Percentiles rank a stretch among this genome's conserved stretches.
phyloP scores from a whole-genome alignment of 2,797 vertebrate genomes.

The Echeneis naucrates region DNA sequence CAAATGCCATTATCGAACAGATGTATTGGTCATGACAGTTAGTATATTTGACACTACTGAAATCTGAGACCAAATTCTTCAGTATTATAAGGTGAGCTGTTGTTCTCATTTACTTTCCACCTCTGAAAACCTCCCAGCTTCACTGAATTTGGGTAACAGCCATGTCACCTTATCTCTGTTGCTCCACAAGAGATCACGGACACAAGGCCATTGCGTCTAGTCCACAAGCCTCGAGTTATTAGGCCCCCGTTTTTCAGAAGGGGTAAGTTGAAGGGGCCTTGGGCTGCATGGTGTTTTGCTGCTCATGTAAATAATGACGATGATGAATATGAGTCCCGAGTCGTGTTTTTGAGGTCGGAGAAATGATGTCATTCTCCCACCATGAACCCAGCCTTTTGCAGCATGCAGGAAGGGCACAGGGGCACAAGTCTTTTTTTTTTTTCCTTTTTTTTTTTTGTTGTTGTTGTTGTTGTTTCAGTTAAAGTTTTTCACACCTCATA shows the following conservation, averaged over 20 bases:
- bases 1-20: background rate
- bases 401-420: slow-evolving; percentile 72
- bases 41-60: background rate
- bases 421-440: slow-evolving; percentile 63
- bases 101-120: slow-evolving; percentile 44
- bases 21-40: background rate
- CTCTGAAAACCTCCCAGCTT: slow-evolving; percentile 44
- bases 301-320: slow-evolving; percentile 66
- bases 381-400: slow-evolving; percentile 62
- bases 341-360: slow-evolving; percentile 65
- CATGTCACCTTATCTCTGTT: slow-evolving; percentile 78
- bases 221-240: slow-evolving; percentile 81
- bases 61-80: slow-evolving; percentile 15
- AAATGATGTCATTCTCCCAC: slow-evolving; percentile 70
- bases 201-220: slow-evolving; percentile 74
- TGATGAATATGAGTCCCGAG: slow-evolving; percentile 60
- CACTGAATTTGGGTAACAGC: slow-evolving; percentile 75
- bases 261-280: slow-evolving; percentile 79
- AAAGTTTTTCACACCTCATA: slow-evolving; percentile 60
- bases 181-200: slow-evolving; percentile 84
- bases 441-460: too few species aligned
- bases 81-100: slow-evolving; percentile 26
- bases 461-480: too few species aligned
- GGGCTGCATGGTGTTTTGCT: slow-evolving; percentile 82
- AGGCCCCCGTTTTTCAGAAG: slow-evolving; percentile 83